Percentiles rank a stretch among this genome's conserved stretches.
These are phyloP conservation scores for Falco rusticolus DNA, from an alignment of 2,797 vertebrate genomes.

Conservation along the genomic window DNA sequence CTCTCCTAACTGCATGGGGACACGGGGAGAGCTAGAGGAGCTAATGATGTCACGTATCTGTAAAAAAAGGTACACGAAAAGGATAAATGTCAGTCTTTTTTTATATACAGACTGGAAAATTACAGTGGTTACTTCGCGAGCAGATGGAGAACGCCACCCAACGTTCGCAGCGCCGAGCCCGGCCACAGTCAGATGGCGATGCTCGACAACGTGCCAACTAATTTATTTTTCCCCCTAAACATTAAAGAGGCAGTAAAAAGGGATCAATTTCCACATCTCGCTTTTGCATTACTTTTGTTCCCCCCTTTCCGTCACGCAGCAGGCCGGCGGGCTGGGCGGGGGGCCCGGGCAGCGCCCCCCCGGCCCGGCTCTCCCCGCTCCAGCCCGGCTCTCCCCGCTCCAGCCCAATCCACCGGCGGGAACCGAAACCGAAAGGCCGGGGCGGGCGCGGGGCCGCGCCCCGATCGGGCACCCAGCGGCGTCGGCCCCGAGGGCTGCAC, in stretches of 20 bases:
- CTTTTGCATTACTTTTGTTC: too few species aligned
- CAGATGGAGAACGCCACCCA: neutral
- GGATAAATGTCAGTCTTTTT: neutral
- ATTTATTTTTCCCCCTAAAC: neutral
- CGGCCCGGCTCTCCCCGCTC: neutral
- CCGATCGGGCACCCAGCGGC: neutral
- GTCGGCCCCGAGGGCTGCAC: too few species aligned
- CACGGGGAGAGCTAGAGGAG: neutral
- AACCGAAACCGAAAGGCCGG: neutral
- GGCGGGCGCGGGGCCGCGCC: neutral
- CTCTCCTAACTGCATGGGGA: neutral
- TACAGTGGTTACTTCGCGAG: accelerated
- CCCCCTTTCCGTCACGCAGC: neutral
- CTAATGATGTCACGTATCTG: too few species aligned
- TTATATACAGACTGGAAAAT: neutral
- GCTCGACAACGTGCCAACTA: accelerated
- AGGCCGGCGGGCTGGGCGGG: neutral
- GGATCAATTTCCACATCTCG: neutral
- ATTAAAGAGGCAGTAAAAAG: neutral
- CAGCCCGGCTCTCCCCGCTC: neutral
- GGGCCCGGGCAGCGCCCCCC: too few species aligned
- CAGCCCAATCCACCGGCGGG: neutral
- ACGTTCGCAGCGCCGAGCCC: accelerated
- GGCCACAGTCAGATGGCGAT: neutral
- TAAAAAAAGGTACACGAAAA: neutral